Conservation (phyloP, 2,888 invertebrate species). For the Euzophera pinguis region DNA sequence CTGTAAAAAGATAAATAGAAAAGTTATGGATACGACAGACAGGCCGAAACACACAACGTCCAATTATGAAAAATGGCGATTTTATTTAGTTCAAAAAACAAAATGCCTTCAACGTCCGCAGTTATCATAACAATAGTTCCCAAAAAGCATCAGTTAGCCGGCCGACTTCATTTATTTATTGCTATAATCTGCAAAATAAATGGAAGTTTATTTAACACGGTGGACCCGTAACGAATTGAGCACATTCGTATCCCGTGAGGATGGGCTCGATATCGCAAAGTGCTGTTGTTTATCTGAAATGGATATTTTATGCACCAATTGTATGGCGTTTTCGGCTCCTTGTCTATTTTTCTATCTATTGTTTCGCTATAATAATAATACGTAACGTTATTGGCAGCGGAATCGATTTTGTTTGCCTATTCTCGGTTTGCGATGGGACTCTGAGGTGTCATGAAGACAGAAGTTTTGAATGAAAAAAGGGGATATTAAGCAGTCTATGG, state of each 20-base stretch:
- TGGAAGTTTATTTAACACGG: conserved; percentile 15
- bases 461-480: too few relatives aligned
- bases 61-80: too few relatives aligned
- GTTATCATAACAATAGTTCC: not conserved
- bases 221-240: conserved; percentile 25
- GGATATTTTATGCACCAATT: conserved; percentile 42
- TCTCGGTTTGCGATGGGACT: too few relatives aligned
- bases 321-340: conserved; percentile 30
- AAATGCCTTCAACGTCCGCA: not conserved
- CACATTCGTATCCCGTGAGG: conserved; percentile 34
- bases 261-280: conserved; percentile 39
- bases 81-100: not conserved
- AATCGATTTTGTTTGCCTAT: too few relatives aligned
- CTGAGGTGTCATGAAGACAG: too few relatives aligned
- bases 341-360: conserved; percentile 23
- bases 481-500: too few relatives aligned
- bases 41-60: too few relatives aligned
- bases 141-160: conserved; percentile 1
- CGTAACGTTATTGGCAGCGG: too few relatives aligned
- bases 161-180: conserved; percentile 9
- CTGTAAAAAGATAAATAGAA: too few relatives aligned
- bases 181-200: conserved; percentile 21
- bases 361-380: too few relatives aligned
- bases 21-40: too few relatives aligned
- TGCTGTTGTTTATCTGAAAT: conserved; percentile 38